A percentile compares a stretch with the other conserved stretches of the same genome.
Evolutionary conservation across 2,113 vertebrate genomes (phyloP).

Genomic region (Indicator maculatus): DNA sequence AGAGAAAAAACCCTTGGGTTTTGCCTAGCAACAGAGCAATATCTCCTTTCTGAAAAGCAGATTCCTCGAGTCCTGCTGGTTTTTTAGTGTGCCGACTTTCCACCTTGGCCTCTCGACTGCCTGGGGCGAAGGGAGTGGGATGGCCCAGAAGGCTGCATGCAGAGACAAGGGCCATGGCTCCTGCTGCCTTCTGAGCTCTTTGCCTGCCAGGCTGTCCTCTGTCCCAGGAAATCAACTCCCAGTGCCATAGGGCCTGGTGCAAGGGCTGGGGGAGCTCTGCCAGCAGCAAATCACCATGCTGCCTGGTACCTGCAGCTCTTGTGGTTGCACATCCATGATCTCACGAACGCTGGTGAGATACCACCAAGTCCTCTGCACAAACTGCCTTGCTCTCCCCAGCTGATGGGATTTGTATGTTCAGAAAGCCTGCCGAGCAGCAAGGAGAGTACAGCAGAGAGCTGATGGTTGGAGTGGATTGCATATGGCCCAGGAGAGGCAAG

Average conservation of each 20-base stretch:
- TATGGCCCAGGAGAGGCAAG: constrained; percentile 46
- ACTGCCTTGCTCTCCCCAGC: background rate
- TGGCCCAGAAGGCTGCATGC: rapidly evolving
- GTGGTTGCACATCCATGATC: rapidly evolving
- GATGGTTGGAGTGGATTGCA: constrained; percentile 11
- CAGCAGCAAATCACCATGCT: background rate
- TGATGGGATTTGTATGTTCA: background rate
- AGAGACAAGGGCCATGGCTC: rapidly evolving
- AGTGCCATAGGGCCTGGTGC: rapidly evolving
- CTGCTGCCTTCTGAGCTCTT: background rate
- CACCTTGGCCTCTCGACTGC: background rate
- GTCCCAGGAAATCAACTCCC: rapidly evolving
- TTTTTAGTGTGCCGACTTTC: background rate
- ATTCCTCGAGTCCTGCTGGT: background rate
- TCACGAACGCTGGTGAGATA: too few relatives aligned
- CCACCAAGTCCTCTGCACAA: background rate
- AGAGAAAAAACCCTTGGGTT: background rate
- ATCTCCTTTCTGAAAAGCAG: background rate
- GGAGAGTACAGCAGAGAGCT: background rate
- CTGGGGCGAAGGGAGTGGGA: rapidly evolving
- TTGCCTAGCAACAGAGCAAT: constrained; percentile 44
- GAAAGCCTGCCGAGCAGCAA: background rate
- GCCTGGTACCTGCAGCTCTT: background rate
- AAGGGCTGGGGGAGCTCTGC: background rate
- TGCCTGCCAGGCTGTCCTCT: background rate